Evolutionary conservation across 2,797 vertebrate species (phyloP).

Genomic region (Taeniopygia guttata): DNA sequence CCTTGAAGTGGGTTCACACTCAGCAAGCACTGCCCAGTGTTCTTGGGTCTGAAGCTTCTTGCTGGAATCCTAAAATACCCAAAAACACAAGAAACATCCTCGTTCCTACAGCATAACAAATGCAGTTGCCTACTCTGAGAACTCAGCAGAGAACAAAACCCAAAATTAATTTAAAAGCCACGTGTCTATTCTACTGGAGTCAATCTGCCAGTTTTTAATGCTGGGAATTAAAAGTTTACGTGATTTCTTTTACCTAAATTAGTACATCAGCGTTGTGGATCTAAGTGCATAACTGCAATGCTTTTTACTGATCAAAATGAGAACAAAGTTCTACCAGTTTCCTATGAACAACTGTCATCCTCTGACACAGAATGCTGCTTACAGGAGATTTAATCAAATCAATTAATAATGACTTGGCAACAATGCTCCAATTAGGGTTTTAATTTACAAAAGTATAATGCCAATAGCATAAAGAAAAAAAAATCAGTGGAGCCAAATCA

Average conservation of each 20-base stretch:
- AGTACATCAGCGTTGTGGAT: background rate
- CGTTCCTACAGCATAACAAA: background rate
- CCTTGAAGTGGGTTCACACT: background rate
- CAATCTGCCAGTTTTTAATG: background rate
- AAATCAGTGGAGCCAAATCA: background rate
- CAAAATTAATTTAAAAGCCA: background rate
- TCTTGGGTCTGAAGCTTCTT: background rate
- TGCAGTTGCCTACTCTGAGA: background rate
- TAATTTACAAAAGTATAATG: background rate
- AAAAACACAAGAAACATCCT: background rate
- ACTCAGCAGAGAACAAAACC: background rate
- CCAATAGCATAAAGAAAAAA: background rate
- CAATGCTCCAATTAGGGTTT: background rate
- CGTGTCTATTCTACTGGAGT: background rate
- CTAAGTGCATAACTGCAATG: background rate
- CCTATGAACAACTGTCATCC: background rate
- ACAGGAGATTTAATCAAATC: background rate
- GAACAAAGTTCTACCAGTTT: background rate
- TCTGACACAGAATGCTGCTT: background rate
- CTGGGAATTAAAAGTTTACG: background rate
- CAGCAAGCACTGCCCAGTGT: background rate
- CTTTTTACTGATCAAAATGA: background rate
- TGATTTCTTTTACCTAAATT: background rate
- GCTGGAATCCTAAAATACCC: background rate
- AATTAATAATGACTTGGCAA: background rate